Evolutionary conservation across 1,140 invertebrate genomes (phyloP).

Genomic region (Ganaspis sp.): DNA sequence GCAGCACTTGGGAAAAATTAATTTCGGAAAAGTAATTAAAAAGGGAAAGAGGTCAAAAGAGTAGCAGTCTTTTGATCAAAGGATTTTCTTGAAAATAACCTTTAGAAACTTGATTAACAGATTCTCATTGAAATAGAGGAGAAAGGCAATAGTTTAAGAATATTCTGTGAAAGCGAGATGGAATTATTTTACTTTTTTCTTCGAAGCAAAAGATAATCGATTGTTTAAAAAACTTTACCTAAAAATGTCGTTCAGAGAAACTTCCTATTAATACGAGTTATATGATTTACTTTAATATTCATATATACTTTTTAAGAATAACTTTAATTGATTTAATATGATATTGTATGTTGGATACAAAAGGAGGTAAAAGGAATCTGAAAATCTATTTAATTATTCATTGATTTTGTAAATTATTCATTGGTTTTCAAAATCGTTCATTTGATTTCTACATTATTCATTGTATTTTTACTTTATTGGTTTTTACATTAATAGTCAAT

Average conservation of each 20-base stretch:
- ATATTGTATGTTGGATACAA: too few relatives aligned
- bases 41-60: constrained; percentile 4
- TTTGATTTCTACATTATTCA: too few relatives aligned
- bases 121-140: neutral
- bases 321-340: too few relatives aligned
- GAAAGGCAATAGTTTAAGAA: neutral
- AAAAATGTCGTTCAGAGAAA: neutral
- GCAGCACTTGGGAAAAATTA: neutral
- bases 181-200: neutral
- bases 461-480: too few relatives aligned
- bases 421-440: too few relatives aligned
- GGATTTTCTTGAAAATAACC: constrained; percentile 14
- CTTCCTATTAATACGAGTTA: neutral
- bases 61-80: constrained; percentile 1
- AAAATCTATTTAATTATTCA: too few relatives aligned
- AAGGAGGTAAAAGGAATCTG: too few relatives aligned
- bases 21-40: constrained; percentile 6
- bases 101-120: constrained; percentile 24
- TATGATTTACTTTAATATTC: neutral
- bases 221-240: neutral
- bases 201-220: neutral
- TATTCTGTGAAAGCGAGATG: neutral
- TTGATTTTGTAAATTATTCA: too few relatives aligned
- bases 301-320: neutral
- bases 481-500: too few relatives aligned